Evolutionary conservation across 2,888 invertebrate genomes (phyloP), one percentile per base, ranked within the genome.

Genomic region (Chrysolina americana): DNA sequence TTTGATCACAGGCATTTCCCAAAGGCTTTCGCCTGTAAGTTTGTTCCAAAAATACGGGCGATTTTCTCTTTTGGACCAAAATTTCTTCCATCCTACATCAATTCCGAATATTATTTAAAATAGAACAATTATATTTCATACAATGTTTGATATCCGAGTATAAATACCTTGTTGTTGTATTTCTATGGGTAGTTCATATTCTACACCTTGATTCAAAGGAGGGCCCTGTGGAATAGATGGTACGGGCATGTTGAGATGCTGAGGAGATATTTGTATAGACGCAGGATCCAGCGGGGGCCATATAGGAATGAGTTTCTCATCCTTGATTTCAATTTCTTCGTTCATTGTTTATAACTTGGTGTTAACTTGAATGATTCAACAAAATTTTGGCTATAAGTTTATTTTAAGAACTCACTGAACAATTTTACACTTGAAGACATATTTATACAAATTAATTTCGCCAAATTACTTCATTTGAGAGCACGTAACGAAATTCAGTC

Each of bases 21-120:
- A 98, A 81, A 98, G 90, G n/a, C 98, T 98, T 89, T 98, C 97
- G 70, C 97, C 97, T 0, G 97, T 97, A 28, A 95, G 89, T 89
- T 97, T 97, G 87, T 98, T 98, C 96, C 98, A 98, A 89, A 95
- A 98, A 87, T 98, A 98, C 1, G 97, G 97, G 41, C 98, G 91
- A 86, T 95, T 97, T 88, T 98, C 98, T 70, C 98, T 90, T 86
- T 97, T 96, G 21, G 98, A 98, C 98, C 98, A 98, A 88, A 96
- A 98, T 84, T 96, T 97, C 76, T 97, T 92, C 98, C 98, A 98
- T 6, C 75, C 75, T 75, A 44, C 44, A 64, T 15, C 68, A 59
- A 70, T 15, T 17, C 21, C 10, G 13, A 53, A 50, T 8, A 65
- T 65, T 19, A 36, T 17, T 21, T 19, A 41, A 17, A 65, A 13